Conservation (phyloP, 2,888 invertebrate species). For the Idaea straminata region DNA sequence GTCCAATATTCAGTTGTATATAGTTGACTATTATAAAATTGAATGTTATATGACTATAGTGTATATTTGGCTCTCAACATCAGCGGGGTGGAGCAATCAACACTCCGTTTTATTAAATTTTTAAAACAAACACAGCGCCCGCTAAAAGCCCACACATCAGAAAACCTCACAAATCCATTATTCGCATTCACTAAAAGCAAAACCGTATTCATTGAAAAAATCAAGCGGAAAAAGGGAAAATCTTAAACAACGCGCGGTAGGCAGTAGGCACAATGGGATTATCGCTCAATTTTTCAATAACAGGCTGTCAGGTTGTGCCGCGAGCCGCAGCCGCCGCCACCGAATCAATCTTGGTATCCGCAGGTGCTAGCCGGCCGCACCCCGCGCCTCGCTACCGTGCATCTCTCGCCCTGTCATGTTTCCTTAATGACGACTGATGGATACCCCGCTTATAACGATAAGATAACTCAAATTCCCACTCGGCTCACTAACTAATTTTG, state of each 20-base stretch:
- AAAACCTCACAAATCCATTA: constrained; percentile 24
- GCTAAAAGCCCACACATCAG: constrained; percentile 14
- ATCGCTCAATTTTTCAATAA: constrained; percentile 77
- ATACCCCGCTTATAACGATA: constrained; percentile 63
- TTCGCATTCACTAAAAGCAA: constrained; percentile 27
- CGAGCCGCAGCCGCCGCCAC: constrained; percentile 31
- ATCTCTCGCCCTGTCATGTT: constrained; percentile 45
- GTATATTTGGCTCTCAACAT: background rate
- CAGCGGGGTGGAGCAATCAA: constrained; percentile 4
- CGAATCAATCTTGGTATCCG: constrained; percentile 70
- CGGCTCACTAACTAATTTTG: constrained; percentile 57
- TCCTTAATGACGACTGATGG: constrained; percentile 76
- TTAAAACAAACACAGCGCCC: constrained; percentile 11
- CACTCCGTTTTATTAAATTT: constrained; percentile 11
- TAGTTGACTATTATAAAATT: too few species aligned
- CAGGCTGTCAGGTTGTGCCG: constrained; percentile 57
- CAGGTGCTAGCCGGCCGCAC: constrained; percentile 45
- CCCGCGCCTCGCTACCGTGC: constrained; percentile 26
- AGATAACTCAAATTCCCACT: constrained; percentile 60
- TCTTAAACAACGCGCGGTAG: constrained; percentile 47
- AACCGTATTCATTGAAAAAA: constrained; percentile 25
- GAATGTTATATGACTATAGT: too few species aligned
- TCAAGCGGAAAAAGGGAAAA: constrained; percentile 39
- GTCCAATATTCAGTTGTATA: too few species aligned
- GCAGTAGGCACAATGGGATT: constrained; percentile 53